Conservation (phyloP, 1,140 invertebrate species). For the Latrodectus geometricus region DNA sequence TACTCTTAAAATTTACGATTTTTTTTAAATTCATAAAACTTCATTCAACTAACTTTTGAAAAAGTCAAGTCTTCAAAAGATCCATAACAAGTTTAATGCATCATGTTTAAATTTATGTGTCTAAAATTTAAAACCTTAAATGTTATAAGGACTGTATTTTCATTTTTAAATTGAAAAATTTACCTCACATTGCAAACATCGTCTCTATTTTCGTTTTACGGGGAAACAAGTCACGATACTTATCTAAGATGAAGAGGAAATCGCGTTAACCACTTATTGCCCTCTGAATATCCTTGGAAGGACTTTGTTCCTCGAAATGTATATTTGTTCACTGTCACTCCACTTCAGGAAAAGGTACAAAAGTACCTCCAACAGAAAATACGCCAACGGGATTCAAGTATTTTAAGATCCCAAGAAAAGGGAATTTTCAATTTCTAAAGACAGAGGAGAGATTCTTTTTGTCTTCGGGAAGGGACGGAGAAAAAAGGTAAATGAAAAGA, state of each 20-base stretch:
- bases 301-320: neutral
- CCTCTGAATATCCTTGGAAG: neutral
- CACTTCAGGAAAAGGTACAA: neutral
- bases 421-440: neutral
- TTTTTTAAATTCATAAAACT: too few relatives aligned
- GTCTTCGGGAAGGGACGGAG: neutral
- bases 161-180: too few relatives aligned
- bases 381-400: slow-evolving; percentile 31
- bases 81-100: too few relatives aligned
- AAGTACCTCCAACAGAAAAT: neutral
- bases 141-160: too few relatives aligned
- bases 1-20: too few relatives aligned
- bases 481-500: neutral
- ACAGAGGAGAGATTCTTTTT: neutral
- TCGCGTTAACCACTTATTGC: slow-evolving; percentile 20
- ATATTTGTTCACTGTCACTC: neutral
- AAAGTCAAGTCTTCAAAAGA: too few relatives aligned
- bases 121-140: too few relatives aligned
- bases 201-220: neutral
- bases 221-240: too few relatives aligned
- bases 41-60: too few relatives aligned
- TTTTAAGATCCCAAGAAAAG: slow-evolving; percentile 2
- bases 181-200: neutral
- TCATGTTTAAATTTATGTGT: too few relatives aligned
- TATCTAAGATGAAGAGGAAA: neutral